A percentile compares a stretch with the other conserved stretches of the same genome.
Evolutionary conservation across 2,797 vertebrate species (phyloP).

Genomic region (Intellagama lesueurii): DNA sequence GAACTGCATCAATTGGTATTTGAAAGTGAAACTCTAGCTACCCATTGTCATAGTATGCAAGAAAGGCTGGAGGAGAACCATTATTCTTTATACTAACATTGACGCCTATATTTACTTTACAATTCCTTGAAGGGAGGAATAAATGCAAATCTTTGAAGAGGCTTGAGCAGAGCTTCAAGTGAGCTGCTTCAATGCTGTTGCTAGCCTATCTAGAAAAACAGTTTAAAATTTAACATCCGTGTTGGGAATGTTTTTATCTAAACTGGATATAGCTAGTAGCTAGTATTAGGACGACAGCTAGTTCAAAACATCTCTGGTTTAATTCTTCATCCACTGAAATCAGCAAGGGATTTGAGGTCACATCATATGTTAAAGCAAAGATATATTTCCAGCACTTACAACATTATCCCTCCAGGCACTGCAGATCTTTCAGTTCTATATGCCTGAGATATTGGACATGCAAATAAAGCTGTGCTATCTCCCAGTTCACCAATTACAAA

Average conservation of each 20-base stretch:
- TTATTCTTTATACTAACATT: background rate
- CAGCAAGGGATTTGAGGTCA: too few species aligned
- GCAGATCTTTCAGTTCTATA: too few species aligned
- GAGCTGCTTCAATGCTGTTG: background rate
- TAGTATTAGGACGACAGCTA: background rate
- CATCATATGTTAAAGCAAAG: too few species aligned
- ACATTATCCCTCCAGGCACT: too few species aligned
- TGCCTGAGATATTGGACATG: too few species aligned
- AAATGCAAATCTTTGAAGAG: background rate
- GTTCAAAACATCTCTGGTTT: background rate
- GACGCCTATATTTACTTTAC: background rate
- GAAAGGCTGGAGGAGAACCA: background rate
- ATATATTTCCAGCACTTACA: too few species aligned
- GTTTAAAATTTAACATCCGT: background rate
- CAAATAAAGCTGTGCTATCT: too few species aligned
- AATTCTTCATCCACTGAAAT: background rate
- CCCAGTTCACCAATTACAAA: too few species aligned
- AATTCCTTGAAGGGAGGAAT: background rate
- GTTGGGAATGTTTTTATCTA: background rate
- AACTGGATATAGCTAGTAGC: background rate
- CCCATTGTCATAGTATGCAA: constrained; percentile 11
- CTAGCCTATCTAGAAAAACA: background rate
- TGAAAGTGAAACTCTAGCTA: background rate
- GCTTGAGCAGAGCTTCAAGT: background rate
- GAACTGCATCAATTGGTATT: background rate